Conservation (phyloP, 2,888 invertebrate genomes). For the Pachymerium ferrugineum region DNA sequence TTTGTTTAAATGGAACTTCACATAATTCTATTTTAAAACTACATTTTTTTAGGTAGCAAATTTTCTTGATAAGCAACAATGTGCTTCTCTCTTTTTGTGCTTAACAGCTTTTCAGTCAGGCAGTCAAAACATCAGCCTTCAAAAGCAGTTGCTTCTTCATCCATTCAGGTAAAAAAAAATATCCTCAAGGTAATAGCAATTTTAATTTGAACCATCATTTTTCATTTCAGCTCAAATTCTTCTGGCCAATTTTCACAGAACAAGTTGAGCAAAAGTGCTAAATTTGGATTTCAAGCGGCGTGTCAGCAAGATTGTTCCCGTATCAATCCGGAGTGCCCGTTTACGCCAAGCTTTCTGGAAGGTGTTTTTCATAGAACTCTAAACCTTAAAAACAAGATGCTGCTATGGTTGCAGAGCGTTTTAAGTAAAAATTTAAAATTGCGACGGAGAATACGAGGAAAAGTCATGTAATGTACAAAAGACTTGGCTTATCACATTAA, state of each 20-base stretch:
- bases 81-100: background rate
- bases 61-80: background rate
- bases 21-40: too few species aligned
- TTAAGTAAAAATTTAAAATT: background rate
- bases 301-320: background rate
- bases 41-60: background rate
- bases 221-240: background rate
- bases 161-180: background rate
- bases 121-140: background rate
- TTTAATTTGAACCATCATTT: background rate
- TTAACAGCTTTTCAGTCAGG: background rate
- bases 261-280: background rate
- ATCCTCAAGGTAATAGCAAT: too few species aligned
- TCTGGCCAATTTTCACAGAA: background rate
- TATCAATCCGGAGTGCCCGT: background rate
- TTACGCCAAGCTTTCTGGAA: background rate
- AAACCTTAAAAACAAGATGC: background rate
- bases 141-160: background rate
- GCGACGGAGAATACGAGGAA: background rate
- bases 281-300: background rate
- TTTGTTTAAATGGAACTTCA: too few species aligned
- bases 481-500: too few species aligned
- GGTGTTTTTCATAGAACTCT: background rate
- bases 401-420: background rate
- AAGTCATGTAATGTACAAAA: background rate